These are phyloP conservation scores for Machimus rusticus DNA, from an alignment of 2,888 invertebrate genomes.

Conservation along the genomic window DNA sequence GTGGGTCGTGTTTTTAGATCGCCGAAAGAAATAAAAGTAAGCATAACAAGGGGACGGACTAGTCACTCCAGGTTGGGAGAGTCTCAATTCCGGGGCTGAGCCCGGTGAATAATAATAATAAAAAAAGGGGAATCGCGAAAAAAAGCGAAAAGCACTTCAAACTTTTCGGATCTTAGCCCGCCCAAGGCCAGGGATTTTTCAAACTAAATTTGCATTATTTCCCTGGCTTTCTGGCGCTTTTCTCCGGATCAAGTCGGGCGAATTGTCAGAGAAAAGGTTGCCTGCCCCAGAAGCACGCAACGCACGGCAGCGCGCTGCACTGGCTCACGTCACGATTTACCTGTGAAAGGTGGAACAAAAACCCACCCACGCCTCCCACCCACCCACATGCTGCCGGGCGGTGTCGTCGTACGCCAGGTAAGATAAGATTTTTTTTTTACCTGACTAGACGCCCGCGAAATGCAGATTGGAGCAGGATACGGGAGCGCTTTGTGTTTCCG, in stretches of 20 bases:
- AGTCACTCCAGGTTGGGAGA: not conserved
- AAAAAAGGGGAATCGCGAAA: constrained; percentile 26
- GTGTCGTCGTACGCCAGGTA: not conserved
- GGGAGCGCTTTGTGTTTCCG: not conserved
- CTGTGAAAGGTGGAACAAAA: not conserved
- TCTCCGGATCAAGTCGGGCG: not conserved
- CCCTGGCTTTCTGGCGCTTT: constrained; percentile 3
- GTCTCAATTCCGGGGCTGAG: constrained; percentile 6
- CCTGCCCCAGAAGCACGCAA: not conserved
- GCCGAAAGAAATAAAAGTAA: constrained; percentile 38
- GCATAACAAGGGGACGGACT: constrained; percentile 34
- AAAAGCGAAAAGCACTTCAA: constrained; percentile 42
- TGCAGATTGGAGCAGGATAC: not conserved
- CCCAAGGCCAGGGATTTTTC: constrained; percentile 42
- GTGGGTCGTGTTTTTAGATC: constrained; percentile 27
- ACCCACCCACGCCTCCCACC: not conserved
- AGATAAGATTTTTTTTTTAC: not conserved
- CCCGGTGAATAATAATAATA: not conserved
- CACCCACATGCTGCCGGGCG: not conserved
- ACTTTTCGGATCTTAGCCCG: constrained; percentile 36
- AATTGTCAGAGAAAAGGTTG: not conserved
- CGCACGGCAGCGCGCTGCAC: not conserved
- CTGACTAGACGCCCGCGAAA: not conserved
- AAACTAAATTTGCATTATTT: constrained; percentile 44
- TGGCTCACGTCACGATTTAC: not conserved